Base-by-base conservation (phyloP, 2,888 invertebrate genomes). In the Drosophila eohydei region DNA sequence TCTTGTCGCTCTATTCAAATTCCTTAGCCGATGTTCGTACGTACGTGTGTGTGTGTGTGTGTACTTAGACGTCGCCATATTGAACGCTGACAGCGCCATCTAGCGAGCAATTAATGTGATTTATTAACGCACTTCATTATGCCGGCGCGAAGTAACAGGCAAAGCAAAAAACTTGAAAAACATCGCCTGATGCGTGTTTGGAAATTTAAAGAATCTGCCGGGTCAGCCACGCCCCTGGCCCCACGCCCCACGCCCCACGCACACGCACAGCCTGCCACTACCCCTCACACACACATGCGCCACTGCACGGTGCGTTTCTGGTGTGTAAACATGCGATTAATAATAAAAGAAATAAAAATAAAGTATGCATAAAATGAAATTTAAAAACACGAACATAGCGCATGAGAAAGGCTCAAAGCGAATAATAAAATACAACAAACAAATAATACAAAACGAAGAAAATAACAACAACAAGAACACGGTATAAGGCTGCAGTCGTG, bases 81-180 rank as follows among this genome's bases (percentile, higher is more conserved):
- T 70, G 85, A 82, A 80, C 50, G 64, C 59, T 72, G 80, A 62
- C 70, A 83, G 62, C 69, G 68, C 71, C 87, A 83, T 81, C 84
- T 81, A 86, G 84, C 67, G 74, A 67, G 83, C 88, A 88, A 83
- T 83, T 88, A 83, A 88, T 78, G 88, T 88, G 81, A 88, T 88
- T 84, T 84, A 87, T 81, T 67, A 84, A 75, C 81, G 55, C 79
- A 87, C 87, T 88, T 76, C 75, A 81, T 84, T 88, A 78, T 78
- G 11, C 46, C 44, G 40, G 26, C 26, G 51, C 34, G 43, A 62
- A 63, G 38, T 26, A 57, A 56, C 34, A 21, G n/a, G 4, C 34
- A 41, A 36, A 40, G 30, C 7, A n/a, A 14, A 56, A 60, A 48
- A 60, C 51, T 67, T 74, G 34, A 59, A 66, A 44, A 62, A 57